phyloP scores from a whole-genome alignment of 2,113 vertebrate species.

The Solenodon paradoxus region DNA sequence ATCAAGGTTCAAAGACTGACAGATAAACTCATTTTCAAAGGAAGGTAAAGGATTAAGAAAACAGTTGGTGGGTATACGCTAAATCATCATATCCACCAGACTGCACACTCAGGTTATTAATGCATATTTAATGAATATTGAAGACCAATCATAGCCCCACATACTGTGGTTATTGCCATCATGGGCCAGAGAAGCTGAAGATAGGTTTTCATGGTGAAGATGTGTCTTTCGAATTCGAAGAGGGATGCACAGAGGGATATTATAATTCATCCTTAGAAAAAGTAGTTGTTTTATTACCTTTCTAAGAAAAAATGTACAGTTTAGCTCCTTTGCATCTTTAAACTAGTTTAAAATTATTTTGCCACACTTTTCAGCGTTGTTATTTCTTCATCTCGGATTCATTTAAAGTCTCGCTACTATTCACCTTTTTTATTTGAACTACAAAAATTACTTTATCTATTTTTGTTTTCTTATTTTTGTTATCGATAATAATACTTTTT shows the following conservation, averaged over 20 bases:
- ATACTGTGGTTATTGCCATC: not conserved
- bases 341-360: too few species aligned
- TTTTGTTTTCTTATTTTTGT: not conserved
- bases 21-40: not conserved
- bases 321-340: not conserved
- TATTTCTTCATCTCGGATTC: not conserved
- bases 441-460: not conserved
- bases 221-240: not conserved
- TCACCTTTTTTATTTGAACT: not conserved
- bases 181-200: not conserved
- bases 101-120: not conserved
- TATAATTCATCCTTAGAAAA: not conserved
- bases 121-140: too few species aligned
- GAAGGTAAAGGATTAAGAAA: not conserved
- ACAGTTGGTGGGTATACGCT: not conserved
- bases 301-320: not conserved
- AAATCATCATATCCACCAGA: not conserved
- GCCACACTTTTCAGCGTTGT: not conserved
- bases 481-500: not conserved
- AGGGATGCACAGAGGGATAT: not conserved
- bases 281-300: not conserved
- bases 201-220: not conserved
- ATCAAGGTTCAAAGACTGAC: not conserved
- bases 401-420: not conserved
- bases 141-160: not conserved